These are phyloP conservation scores for Melinaea menophilus DNA, from an alignment of 2,888 invertebrate species.

Conservation along the genomic window DNA sequence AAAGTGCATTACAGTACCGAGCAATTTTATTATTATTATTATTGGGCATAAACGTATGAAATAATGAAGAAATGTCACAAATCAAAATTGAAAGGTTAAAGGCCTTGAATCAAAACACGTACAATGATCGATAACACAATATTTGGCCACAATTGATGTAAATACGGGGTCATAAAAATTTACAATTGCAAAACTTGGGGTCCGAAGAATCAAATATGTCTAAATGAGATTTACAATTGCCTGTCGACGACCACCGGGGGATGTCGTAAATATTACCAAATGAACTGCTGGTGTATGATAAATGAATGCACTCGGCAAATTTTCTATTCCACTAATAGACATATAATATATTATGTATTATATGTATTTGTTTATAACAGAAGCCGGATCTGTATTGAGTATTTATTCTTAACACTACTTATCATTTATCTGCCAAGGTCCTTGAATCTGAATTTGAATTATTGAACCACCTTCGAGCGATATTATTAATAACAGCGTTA, in stretches of 20 bases:
- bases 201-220: constrained; percentile 22
- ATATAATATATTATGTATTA: not conserved
- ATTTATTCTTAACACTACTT: constrained; percentile 16
- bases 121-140: constrained; percentile 42
- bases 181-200: constrained; percentile 49
- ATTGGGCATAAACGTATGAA: constrained; percentile 17
- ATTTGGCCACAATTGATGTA: constrained; percentile 51
- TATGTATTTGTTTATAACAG: constrained; percentile 7
- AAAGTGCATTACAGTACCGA: constrained; percentile 4
- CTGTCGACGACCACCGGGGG: constrained; percentile 24
- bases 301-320: not conserved
- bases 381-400: constrained; percentile 28
- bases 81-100: constrained; percentile 42
- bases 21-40: constrained; percentile 12
- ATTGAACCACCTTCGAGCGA: constrained; percentile 21
- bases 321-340: not conserved
- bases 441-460: constrained; percentile 29
- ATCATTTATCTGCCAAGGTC: constrained; percentile 25
- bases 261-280: constrained; percentile 21
- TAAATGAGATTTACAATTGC: constrained; percentile 32
- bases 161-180: constrained; percentile 68
- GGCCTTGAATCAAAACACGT: constrained; percentile 46
- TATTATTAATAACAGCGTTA: constrained; percentile 23
- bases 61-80: constrained; percentile 39
- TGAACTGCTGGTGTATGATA: not conserved